Percentiles rank a stretch among this genome's conserved stretches.
Conservation (phyloP, 2,113 vertebrate species). For the Halcyon senegalensis region DNA sequence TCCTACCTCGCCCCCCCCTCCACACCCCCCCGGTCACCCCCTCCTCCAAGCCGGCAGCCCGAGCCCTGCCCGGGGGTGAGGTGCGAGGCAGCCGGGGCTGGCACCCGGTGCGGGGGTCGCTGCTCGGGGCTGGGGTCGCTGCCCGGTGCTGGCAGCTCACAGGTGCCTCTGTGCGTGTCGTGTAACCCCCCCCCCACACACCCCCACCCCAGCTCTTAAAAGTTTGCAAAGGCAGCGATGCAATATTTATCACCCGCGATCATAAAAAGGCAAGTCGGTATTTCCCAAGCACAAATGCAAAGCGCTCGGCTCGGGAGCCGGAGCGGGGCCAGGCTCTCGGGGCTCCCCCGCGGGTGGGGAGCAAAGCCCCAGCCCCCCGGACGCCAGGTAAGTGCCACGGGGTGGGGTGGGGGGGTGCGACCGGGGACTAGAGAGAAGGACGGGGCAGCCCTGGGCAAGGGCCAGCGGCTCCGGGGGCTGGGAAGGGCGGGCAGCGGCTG, state of each 20-base stretch:
- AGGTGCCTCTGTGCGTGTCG: no score
- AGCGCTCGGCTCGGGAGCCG: slow-evolving; percentile 11
- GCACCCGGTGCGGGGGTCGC: background rate
- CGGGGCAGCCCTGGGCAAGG: background rate
- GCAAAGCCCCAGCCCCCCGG: background rate
- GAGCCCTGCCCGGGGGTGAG: background rate
- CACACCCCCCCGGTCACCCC: background rate
- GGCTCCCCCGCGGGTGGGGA: background rate
- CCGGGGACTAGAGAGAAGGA: background rate
- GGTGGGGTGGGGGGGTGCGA: background rate
- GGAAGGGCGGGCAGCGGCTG: background rate
- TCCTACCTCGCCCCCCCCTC: background rate
- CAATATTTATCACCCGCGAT: slow-evolving; percentile 79
- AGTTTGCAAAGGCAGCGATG: slow-evolving; percentile 73
- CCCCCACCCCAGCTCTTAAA: slow-evolving; percentile 22
- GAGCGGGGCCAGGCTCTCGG: background rate
- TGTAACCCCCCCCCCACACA: no score
- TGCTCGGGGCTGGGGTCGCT: background rate
- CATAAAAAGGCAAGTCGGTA: slow-evolving; percentile 67
- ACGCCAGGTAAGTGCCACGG: background rate
- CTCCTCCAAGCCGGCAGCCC: background rate
- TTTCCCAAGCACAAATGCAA: slow-evolving; percentile 64
- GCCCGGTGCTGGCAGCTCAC: background rate
- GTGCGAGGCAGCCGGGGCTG: background rate
- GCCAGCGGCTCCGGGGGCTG: background rate